Evolutionary conservation across 2,888 invertebrate species (phyloP).

Genomic region (Coronaproctus castanopsis): DNA sequence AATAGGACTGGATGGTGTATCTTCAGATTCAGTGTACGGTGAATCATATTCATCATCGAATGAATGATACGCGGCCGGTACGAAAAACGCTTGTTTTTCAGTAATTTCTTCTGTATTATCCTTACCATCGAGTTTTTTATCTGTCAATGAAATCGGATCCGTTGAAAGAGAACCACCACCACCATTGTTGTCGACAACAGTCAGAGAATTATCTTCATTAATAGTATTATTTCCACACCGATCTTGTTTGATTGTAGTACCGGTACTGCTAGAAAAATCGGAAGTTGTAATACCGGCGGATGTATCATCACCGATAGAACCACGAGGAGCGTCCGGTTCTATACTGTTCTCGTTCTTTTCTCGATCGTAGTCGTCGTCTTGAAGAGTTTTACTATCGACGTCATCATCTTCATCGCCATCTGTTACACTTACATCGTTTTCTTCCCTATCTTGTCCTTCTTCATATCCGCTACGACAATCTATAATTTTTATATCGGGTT

Average conservation of each 20-base stretch:
- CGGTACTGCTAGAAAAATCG: slow-evolving; percentile 73
- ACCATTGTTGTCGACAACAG: slow-evolving; percentile 11
- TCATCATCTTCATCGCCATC: background rate
- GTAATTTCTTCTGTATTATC: slow-evolving; percentile 3
- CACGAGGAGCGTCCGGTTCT: slow-evolving; percentile 24
- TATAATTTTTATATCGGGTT: background rate
- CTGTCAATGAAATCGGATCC: slow-evolving; percentile 11
- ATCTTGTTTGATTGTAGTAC: slow-evolving; percentile 51
- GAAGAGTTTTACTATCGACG: slow-evolving; percentile 14
- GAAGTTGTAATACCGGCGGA: slow-evolving; percentile 68
- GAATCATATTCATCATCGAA: slow-evolving; percentile 22
- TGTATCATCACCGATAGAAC: slow-evolving; percentile 67
- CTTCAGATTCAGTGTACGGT: slow-evolving; percentile 23
- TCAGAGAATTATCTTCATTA: slow-evolving; percentile 21
- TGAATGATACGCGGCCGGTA: slow-evolving; percentile 8
- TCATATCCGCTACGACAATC: background rate
- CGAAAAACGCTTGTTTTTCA: slow-evolving; percentile 2
- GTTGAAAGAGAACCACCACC: slow-evolving; percentile 20
- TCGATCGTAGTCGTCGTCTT: slow-evolving; percentile 38
- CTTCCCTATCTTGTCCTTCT: no score
- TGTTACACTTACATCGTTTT: background rate
- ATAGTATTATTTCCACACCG: slow-evolving; percentile 17
- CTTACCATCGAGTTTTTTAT: slow-evolving; percentile 4
- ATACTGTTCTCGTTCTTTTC: slow-evolving; percentile 28
- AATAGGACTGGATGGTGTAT: slow-evolving; percentile 18